Percentiles rank a stretch among this genome's conserved stretches.
These are phyloP conservation scores for Listrodromus nycthemerus DNA, from an alignment of 2,888 invertebrate species.

Conservation along the genomic window DNA sequence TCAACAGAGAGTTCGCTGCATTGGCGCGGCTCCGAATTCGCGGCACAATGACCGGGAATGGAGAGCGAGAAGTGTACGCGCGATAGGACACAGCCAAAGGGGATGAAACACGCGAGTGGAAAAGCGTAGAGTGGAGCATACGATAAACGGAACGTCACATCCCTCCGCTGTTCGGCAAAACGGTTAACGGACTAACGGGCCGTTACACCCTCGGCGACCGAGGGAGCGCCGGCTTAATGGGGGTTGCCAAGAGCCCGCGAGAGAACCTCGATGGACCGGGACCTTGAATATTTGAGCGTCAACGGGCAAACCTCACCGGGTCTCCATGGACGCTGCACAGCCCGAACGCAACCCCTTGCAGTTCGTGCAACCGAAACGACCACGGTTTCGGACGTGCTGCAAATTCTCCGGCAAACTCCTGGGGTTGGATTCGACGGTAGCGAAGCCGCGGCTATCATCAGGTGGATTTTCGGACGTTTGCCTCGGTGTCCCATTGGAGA, in stretches of 20 bases:
- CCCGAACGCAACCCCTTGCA: neutral
- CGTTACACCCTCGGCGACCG: constrained; percentile 56
- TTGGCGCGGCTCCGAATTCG: neutral
- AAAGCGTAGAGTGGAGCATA: constrained; percentile 20
- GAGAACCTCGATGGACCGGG: constrained; percentile 53
- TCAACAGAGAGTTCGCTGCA: neutral
- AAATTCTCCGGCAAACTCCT: constrained; percentile 11
- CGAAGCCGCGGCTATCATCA: neutral
- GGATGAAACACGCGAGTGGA: constrained; percentile 6
- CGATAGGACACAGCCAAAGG: constrained; percentile 15
- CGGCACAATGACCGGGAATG: neutral
- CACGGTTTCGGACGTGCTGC: neutral
- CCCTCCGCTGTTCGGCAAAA: constrained; percentile 44
- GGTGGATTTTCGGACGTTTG: neutral
- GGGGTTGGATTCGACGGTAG: neutral
- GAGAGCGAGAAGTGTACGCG: neutral
- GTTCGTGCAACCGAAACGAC: neutral
- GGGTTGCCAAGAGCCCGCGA: constrained; percentile 55
- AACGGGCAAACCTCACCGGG: constrained; percentile 9
- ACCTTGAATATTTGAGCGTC: constrained; percentile 62
- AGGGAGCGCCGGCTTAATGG: constrained; percentile 59
- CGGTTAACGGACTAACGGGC: constrained; percentile 67
- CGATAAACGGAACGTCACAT: constrained; percentile 37
- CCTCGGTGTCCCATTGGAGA: neutral
- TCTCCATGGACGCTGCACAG: neutral